Evolutionary conservation across 2,113 vertebrate species (phyloP).

Genomic region (Pterocles gutturalis): DNA sequence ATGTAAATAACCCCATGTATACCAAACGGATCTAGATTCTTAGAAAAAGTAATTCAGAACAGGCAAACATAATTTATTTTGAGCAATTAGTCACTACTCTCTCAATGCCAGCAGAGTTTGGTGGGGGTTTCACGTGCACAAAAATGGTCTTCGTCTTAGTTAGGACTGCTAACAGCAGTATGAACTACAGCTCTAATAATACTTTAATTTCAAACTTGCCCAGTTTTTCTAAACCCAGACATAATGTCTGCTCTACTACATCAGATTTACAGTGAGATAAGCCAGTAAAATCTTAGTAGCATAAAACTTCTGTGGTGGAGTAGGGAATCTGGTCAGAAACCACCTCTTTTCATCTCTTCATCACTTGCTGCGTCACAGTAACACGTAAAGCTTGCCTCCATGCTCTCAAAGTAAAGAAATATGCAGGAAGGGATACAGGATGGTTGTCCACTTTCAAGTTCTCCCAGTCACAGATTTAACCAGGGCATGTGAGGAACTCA

Average conservation of each 20-base stretch:
- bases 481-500: background rate
- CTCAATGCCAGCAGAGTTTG: background rate
- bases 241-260: background rate
- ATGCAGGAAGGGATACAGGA: background rate
- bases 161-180: background rate
- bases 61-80: background rate
- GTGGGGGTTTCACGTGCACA: background rate
- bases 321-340: background rate
- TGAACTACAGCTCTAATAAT: background rate
- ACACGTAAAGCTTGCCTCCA: background rate
- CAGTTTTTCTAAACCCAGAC: background rate
- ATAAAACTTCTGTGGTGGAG: background rate
- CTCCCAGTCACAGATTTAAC: background rate
- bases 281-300: background rate
- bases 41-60: background rate
- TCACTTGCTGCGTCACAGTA: background rate
- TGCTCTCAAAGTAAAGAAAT: background rate
- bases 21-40: background rate
- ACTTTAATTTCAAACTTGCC: background rate
- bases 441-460: background rate
- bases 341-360: background rate
- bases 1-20: background rate
- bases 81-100: background rate
- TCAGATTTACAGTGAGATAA: background rate
- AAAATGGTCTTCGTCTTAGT: background rate